Evolutionary conservation across 2,888 invertebrate genomes (phyloP).

Genomic region (Macrostomum cliftonense): DNA sequence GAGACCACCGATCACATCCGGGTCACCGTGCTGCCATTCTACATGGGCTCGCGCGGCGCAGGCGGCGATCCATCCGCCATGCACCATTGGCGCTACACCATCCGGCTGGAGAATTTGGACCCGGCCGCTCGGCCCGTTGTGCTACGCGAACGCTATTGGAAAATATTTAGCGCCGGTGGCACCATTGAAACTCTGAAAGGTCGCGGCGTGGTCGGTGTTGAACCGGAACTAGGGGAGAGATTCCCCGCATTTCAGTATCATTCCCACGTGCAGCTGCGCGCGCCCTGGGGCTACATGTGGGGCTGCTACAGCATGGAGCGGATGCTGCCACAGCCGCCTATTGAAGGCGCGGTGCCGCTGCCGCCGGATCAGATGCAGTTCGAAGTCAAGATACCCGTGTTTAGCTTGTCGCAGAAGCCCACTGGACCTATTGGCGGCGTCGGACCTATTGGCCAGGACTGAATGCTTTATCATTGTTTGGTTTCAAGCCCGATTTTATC

Average conservation of each 20-base stretch:
- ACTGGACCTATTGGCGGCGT: no score
- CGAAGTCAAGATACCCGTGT: no score
- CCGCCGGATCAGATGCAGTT: no score
- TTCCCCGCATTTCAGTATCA: constrained; percentile 91
- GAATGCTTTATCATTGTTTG: no score
- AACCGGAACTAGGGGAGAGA: constrained; percentile 67
- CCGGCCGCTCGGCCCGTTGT: constrained; percentile 53
- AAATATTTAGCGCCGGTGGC: constrained; percentile 68
- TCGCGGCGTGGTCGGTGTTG: constrained; percentile 76
- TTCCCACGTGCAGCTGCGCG: constrained; percentile 85
- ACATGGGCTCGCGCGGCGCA: constrained; percentile 23
- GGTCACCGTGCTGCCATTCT: constrained; percentile 93
- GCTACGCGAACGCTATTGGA: constrained; percentile 86
- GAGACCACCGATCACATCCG: constrained; percentile 87
- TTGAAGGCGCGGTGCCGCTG: no score
- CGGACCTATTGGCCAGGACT: no score
- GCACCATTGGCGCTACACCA: constrained; percentile 73
- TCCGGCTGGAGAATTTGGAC: constrained; percentile 80
- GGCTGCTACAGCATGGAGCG: neutral
- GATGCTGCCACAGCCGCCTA: no score
- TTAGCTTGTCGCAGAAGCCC: no score
- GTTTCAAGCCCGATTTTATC: no score
- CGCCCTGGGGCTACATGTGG: constrained; percentile 95
- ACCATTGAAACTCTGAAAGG: constrained; percentile 76
- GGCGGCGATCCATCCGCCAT: no score